Conservation (phyloP, 2,888 invertebrate species). For the Tigriopus californicus region DNA sequence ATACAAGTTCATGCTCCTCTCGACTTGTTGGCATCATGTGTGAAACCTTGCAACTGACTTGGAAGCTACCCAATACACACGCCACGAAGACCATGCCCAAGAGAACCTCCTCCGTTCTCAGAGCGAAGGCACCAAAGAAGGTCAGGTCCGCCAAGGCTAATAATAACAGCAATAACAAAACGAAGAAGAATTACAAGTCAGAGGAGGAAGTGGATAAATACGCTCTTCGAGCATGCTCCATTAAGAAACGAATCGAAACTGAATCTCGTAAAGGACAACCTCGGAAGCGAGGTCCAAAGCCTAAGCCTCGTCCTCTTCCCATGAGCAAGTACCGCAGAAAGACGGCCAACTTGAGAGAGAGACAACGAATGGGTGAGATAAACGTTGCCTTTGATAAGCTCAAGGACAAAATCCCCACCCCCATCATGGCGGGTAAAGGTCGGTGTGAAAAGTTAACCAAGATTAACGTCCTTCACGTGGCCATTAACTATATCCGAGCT, state of each 20-base stretch:
- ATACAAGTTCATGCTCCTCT: background rate
- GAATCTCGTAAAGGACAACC: constrained; percentile 24
- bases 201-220: constrained; percentile 27
- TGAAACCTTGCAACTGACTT: constrained; percentile 1
- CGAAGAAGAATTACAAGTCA: background rate
- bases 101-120: background rate
- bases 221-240: constrained; percentile 44
- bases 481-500: constrained; percentile 67
- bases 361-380: constrained; percentile 72
- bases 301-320: constrained; percentile 36
- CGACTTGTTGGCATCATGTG: constrained; percentile 1
- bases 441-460: constrained; percentile 62
- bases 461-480: constrained; percentile 64
- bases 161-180: background rate
- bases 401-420: constrained; percentile 48
- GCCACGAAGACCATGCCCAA: background rate
- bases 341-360: constrained; percentile 71
- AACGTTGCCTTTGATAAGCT: constrained; percentile 71
- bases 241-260: constrained; percentile 36
- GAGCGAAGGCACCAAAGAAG: background rate
- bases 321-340: constrained; percentile 73
- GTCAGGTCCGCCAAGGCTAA: too few species aligned
- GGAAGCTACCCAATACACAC: constrained; percentile 1
- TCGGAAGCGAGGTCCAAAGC: constrained; percentile 26
- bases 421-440: constrained; percentile 22